phyloP scores from a whole-genome alignment of 2,113 vertebrate genomes.

The Platichthys flesus region DNA sequence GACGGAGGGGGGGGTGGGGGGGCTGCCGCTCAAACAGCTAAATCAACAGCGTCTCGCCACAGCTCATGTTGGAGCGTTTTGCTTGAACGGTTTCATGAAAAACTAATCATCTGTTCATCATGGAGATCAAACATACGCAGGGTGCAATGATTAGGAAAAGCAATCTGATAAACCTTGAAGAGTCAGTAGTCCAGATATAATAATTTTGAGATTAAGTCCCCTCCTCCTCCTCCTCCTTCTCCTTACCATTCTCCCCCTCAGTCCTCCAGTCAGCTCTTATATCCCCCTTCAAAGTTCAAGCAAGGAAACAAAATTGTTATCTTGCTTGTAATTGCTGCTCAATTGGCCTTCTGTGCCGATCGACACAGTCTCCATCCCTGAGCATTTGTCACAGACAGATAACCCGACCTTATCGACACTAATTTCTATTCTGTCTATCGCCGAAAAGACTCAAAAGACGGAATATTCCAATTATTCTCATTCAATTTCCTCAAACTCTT shows the following conservation, averaged over 20 bases:
- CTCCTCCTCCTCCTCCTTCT: constrained; percentile 36
- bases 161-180: constrained; percentile 89
- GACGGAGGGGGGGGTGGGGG: constrained; percentile 78
- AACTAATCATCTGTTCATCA: constrained; percentile 99
- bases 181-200: constrained; percentile 89
- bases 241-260: constrained; percentile 17
- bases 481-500: constrained; percentile 36
- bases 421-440: constrained; percentile 56
- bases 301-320: constrained; percentile 59
- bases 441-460: constrained; percentile 54
- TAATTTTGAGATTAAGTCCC: constrained; percentile 82
- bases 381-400: constrained; percentile 59
- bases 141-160: constrained; percentile 94
- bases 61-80: constrained; percentile 84
- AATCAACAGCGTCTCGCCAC: constrained; percentile 96
- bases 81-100: constrained; percentile 99
- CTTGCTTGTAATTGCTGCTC: constrained; percentile 72
- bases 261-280: constrained; percentile 32
- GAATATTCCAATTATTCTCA: constrained; percentile 49
- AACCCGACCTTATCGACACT: constrained; percentile 44
- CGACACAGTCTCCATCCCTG: constrained; percentile 48
- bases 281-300: constrained; percentile 61
- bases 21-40: constrained; percentile 90
- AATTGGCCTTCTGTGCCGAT: constrained; percentile 32
- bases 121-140: constrained; percentile 96